Evolutionary conservation across 2,113 vertebrate species (phyloP).

Genomic region (Motacilla alba): DNA sequence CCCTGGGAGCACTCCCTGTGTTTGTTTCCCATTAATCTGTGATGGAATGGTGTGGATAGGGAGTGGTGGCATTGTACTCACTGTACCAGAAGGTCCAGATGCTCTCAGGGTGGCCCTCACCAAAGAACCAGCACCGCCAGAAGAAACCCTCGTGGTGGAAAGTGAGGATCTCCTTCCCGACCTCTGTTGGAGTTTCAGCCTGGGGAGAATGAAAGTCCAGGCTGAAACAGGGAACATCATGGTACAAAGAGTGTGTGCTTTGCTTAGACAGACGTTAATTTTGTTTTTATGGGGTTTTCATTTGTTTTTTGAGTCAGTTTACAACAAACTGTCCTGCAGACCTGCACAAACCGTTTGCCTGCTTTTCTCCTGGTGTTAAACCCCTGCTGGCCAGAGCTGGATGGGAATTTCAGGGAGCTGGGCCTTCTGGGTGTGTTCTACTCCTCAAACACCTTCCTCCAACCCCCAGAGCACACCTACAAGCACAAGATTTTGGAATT

Average conservation of each 20-base stretch:
- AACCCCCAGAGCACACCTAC: neutral
- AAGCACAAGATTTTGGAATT: neutral
- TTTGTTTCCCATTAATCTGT: neutral
- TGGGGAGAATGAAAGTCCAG: neutral
- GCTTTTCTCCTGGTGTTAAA: neutral
- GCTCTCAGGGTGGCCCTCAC: conserved; percentile 67
- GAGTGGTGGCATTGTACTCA: conserved; percentile 49
- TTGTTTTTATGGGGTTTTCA: neutral
- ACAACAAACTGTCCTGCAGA: neutral
- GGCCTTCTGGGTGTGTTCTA: neutral
- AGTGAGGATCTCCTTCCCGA: conserved; percentile 32
- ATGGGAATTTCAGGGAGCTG: neutral
- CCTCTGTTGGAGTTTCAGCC: neutral
- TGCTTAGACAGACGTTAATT: neutral
- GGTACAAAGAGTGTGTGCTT: neutral
- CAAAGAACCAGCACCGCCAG: conserved; percentile 82
- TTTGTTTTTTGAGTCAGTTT: neutral
- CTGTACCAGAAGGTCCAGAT: conserved; percentile 85
- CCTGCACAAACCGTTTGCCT: neutral
- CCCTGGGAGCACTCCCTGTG: neutral
- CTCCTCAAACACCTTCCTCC: neutral
- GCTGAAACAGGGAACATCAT: neutral
- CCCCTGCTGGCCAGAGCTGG: neutral
- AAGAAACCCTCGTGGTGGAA: conserved; percentile 90
- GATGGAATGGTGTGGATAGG: rapidly evolving